Percentiles rank a stretch among this genome's conserved stretches.
These are phyloP conservation scores for Aphelenchoides fujianensis DNA, from an alignment of 1,140 invertebrate genomes.

Conservation along the genomic window DNA sequence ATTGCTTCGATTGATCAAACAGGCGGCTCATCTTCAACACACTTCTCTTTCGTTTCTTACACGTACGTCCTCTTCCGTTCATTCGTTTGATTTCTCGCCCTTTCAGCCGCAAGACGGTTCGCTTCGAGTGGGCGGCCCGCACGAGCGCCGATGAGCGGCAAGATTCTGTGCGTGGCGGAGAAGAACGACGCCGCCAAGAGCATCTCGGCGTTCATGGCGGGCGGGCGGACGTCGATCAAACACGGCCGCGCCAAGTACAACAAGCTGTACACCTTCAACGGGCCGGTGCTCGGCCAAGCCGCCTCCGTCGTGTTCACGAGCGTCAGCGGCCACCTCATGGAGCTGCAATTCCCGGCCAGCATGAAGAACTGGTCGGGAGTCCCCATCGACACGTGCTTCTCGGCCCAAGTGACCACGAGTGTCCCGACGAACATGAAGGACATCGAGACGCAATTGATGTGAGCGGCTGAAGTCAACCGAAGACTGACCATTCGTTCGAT, in stretches of 20 bases:
- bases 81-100: too few relatives aligned
- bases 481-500: too few relatives aligned
- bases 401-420: conserved; percentile 79
- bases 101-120: too few relatives aligned
- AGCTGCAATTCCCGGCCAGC: conserved; percentile 72
- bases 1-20: too few relatives aligned
- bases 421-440: conserved; percentile 73
- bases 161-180: conserved; percentile 87
- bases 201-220: conserved; percentile 79
- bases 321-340: conserved; percentile 89
- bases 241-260: conserved; percentile 87
- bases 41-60: too few relatives aligned
- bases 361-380: conserved; percentile 68
- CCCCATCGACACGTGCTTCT: conserved; percentile 79
- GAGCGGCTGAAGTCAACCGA: conserved; percentile 35
- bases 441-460: conserved; percentile 68
- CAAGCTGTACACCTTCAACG: conserved; percentile 91
- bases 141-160: background rate
- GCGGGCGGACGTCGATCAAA: conserved; percentile 68
- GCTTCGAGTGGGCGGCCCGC: too few relatives aligned
- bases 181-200: conserved; percentile 99
- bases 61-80: too few relatives aligned
- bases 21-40: too few relatives aligned
- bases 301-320: conserved; percentile 92
- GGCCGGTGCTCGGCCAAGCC: conserved; percentile 69